Evolutionary conservation across 2,888 invertebrate genomes (phyloP), one percentile per base, ranked within the genome.

Genomic region (Polymixis flavicincta): DNA sequence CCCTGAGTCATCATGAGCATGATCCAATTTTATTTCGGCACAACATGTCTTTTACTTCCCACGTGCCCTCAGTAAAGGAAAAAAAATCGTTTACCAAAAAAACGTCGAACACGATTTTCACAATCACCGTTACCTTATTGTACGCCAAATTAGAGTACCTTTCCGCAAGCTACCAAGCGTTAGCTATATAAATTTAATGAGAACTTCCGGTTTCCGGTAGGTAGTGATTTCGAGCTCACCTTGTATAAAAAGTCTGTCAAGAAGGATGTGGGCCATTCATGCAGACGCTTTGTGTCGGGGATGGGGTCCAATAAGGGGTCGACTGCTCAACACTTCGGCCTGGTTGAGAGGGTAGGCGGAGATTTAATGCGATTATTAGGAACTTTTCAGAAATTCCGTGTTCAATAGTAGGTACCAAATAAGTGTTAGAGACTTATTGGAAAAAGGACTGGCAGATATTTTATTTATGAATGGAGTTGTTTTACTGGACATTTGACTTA

Each of bases 211-310:
- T 48, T 61, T 66, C 81, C 78, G 76, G 78, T 77, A 59, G 78
- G 76, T 81, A 66, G 78, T 65, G 69, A 76, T 80, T 76, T 76
- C n/a, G 74, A 74, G 80, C 71, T 69, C 71, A 70, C 72, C 71
- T 63, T 59, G 61, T 64, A 77, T 76, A 84, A 85, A 83, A 81
- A 83, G 73, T 71, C 74, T 65, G 69, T 77, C 69, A 78, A 83
- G 83, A 70, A 76, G 74, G 84, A 84, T 83, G 79, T 82, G 74
- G 80, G 72, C 83, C 80, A 83, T 85, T 85, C 85, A 82, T 71
- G 78, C 78, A 73, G 77, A 79, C 37, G 73, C 70, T 82, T 80
- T 83, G 78, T 82, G 75, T 71, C 71, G 72, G 63, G 69, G 60
- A 63, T 45, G 74, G 73, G 64, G 52, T 48, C 65, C 74, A 28